phyloP scores from a whole-genome alignment of 2,888 invertebrate species.

The Chloroclysta siterata region DNA sequence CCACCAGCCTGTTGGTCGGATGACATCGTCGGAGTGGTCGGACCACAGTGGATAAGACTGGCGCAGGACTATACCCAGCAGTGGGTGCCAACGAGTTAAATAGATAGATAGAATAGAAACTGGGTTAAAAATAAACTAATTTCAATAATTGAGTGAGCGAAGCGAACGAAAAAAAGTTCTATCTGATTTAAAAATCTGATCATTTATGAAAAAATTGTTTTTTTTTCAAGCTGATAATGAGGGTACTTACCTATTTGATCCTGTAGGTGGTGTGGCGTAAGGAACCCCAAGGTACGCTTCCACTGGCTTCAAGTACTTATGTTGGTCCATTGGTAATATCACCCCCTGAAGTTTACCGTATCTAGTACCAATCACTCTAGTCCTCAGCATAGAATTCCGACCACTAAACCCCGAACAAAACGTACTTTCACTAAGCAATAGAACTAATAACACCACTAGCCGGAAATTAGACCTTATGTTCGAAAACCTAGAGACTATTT shows the following conservation, averaged over 20 bases:
- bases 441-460: conserved; percentile 64
- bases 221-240: no score
- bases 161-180: no score
- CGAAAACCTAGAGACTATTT: conserved; percentile 32
- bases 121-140: no score
- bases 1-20: no score
- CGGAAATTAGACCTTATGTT: conserved; percentile 52
- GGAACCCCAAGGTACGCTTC: conserved; percentile 94
- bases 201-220: no score
- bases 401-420: conserved; percentile 73
- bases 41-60: no score
- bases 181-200: no score
- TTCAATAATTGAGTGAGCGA: no score
- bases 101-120: no score
- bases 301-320: conserved; percentile 89
- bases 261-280: conserved; percentile 93
- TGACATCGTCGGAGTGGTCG: no score
- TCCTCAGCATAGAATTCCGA: conserved; percentile 89
- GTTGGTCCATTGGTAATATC: conserved; percentile 91
- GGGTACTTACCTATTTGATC: conserved; percentile 88
- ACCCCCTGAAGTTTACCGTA: conserved; percentile 94
- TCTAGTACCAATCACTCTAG: conserved; percentile 92
- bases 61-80: no score
- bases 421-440: conserved; percentile 65
- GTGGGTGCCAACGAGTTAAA: no score